Conservation (phyloP, 2,797 vertebrate species). For the Xenentodon cancila region DNA sequence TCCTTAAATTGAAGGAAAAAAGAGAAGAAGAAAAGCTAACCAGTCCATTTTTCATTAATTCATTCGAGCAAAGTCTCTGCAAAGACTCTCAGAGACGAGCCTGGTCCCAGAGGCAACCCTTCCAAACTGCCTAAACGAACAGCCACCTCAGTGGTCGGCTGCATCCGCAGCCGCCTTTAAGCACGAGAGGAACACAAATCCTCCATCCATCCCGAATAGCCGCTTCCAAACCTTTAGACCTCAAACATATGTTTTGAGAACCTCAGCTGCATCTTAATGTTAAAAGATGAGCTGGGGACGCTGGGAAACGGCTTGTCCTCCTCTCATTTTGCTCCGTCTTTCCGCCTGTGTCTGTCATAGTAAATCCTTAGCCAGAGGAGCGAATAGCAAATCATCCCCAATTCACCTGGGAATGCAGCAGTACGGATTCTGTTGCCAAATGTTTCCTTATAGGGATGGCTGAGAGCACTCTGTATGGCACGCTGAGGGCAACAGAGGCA, state of each 20-base stretch:
- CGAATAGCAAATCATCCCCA: slow-evolving; percentile 66
- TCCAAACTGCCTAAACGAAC: slow-evolving; percentile 74
- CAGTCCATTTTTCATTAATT: slow-evolving; percentile 73
- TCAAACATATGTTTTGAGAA: slow-evolving; percentile 71
- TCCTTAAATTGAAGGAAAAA: slow-evolving; percentile 53
- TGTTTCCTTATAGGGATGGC: slow-evolving; percentile 59
- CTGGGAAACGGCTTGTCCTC: slow-evolving; percentile 31
- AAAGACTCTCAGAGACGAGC: slow-evolving; percentile 77
- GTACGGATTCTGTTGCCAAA: slow-evolving; percentile 62
- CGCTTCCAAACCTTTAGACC: slow-evolving; percentile 71
- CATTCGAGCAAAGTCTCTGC: slow-evolving; percentile 74
- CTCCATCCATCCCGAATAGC: slow-evolving; percentile 61
- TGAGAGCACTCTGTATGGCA: slow-evolving; percentile 24
- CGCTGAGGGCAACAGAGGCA: slow-evolving; percentile 6
- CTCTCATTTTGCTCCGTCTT: slow-evolving; percentile 28
- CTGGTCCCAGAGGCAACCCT: slow-evolving; percentile 67
- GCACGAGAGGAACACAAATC: slow-evolving; percentile 69
- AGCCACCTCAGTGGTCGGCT: slow-evolving; percentile 65
- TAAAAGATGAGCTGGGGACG: slow-evolving; percentile 34
- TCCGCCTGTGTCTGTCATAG: slow-evolving; percentile 36
- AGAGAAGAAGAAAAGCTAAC: slow-evolving; percentile 54
- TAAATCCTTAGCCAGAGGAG: slow-evolving; percentile 70
- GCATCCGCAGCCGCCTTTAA: slow-evolving; percentile 61
- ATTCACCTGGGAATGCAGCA: slow-evolving; percentile 64
- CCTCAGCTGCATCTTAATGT: slow-evolving; percentile 57